Evolutionary conservation across 2,797 vertebrate genomes (phyloP), one percentile per base, ranked within the genome.

Genomic region (Falco concolor): DNA sequence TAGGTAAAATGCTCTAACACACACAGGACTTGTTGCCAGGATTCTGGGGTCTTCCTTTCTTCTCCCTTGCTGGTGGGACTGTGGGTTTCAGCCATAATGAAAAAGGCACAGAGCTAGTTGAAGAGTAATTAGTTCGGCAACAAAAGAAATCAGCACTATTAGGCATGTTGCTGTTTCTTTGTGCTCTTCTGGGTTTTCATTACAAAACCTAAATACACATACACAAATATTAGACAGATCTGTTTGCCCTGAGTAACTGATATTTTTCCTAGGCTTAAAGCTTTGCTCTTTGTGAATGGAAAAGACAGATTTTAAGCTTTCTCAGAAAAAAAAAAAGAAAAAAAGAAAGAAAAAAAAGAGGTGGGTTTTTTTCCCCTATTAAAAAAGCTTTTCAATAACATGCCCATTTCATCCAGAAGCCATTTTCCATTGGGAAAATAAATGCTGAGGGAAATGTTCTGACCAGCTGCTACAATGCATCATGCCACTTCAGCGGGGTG

Each of bases 281-380:
- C 73, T 84, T 56, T 28, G 3, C 53, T 79, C 11, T 57, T 18
- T 40, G 18, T 52, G 40, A 81, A 84, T 21, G 10, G 8, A 42
- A 10, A 52, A 61, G 38, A 27, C 5, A 28, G 21, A 12, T 72
- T n/a, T 81, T 65, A 79, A 10, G 12, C 4, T 56, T 80, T 75
- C 70, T 59, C 8, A 25, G 6, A 8, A 45, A 54, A 82, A 30
- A 72, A 42, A 42, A 42, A 42, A 17, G 7, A 42, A 42, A 42
- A 16, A 15, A 42, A 44, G 6, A 40, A 38, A 47, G 3, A 1
- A 22, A 34, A 42, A 38, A 13, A 32, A 9, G 36, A 38, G 36
- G 36, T 38, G 0, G 18, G 2, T 2, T 1, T 6, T 32, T 60
- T 77, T 69, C 32, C 9, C 20, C 8, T 17, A 4, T 8, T 32